A percentile compares a stretch with the other conserved stretches of the same genome.
Conservation (phyloP, 2,888 invertebrate genomes). For the Parnassius smintheus region DNA sequence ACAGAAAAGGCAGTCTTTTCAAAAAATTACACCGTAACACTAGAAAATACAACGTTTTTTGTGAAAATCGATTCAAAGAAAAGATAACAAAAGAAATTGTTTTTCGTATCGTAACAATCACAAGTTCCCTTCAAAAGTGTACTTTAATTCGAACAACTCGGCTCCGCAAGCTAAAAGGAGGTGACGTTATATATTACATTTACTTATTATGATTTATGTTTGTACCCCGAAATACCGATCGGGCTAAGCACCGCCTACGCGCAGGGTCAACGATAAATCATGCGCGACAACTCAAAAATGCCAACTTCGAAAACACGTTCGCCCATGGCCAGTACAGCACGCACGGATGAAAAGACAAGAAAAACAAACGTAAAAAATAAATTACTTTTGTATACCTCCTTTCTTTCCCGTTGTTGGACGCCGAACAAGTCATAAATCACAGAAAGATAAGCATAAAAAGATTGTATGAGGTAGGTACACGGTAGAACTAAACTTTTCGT, state of each 20-base stretch:
- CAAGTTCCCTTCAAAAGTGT: conserved; percentile 4
- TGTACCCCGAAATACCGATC: conserved; percentile 75
- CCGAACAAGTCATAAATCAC: conserved; percentile 79
- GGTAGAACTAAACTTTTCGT: conserved; percentile 79
- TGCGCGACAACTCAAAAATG: conserved; percentile 80
- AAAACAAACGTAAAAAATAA: conserved; percentile 80
- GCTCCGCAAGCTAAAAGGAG: conserved; percentile 39
- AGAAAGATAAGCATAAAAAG: conserved; percentile 81
- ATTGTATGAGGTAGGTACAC: conserved; percentile 78
- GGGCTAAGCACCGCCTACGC: conserved; percentile 78
- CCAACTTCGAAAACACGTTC: conserved; percentile 79
- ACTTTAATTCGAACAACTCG: conserved; percentile 28
- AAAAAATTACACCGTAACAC: too few species aligned
- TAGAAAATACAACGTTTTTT: too few species aligned
- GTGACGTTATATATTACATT: conserved; percentile 39
- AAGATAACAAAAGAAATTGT: too few species aligned
- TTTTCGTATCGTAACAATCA: neutral
- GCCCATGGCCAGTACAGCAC: conserved; percentile 73
- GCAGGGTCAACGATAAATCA: conserved; percentile 70
- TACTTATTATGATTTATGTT: conserved; percentile 61
- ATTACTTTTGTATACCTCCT: conserved; percentile 80
- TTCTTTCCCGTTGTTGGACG: conserved; percentile 79
- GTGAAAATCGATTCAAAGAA: too few species aligned
- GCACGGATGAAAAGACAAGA: conserved; percentile 76
- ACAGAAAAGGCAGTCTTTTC: too few species aligned